Conservation (phyloP, 1,140 invertebrate genomes). For the Lanistes nyassanus region DNA sequence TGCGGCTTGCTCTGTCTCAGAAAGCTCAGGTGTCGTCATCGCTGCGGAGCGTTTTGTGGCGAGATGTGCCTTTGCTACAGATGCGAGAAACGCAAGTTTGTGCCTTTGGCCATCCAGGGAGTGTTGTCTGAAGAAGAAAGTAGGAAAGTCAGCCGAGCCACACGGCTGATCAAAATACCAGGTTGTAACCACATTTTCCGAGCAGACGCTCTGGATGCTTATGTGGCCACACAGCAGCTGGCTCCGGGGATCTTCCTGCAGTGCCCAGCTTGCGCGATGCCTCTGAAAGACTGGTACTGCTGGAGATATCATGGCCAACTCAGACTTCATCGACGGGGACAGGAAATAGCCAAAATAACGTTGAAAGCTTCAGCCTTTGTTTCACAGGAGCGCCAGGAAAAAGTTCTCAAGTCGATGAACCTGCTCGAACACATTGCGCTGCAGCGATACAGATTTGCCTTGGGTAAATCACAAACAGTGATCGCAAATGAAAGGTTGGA, state of each 20-base stretch:
- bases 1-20: conserved; percentile 58
- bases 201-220: conserved; percentile 4
- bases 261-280: conserved; percentile 3
- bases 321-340: not conserved
- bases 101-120: not conserved
- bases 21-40: conserved; percentile 71
- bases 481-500: not conserved
- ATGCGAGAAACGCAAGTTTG: conserved; percentile 17
- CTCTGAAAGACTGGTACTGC: conserved; percentile 1
- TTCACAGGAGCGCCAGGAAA: not conserved
- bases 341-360: not conserved
- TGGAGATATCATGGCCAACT: conserved; percentile 9
- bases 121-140: conserved; percentile 1
- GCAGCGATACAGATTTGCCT: conserved; percentile 1
- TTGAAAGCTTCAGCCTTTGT: not conserved
- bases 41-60: conserved; percentile 72
- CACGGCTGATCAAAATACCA: conserved; percentile 1
- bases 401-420: not conserved
- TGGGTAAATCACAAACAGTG: not conserved
- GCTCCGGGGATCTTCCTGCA: not conserved
- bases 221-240: not conserved
- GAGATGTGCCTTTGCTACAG: conserved; percentile 70
- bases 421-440: not conserved
- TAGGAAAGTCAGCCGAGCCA: not conserved
- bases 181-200: conserved; percentile 11